Evolutionary conservation across 2,888 invertebrate species (phyloP), one percentile per base, ranked within the genome.

Genomic region (Lasioglossum zephyrum): DNA sequence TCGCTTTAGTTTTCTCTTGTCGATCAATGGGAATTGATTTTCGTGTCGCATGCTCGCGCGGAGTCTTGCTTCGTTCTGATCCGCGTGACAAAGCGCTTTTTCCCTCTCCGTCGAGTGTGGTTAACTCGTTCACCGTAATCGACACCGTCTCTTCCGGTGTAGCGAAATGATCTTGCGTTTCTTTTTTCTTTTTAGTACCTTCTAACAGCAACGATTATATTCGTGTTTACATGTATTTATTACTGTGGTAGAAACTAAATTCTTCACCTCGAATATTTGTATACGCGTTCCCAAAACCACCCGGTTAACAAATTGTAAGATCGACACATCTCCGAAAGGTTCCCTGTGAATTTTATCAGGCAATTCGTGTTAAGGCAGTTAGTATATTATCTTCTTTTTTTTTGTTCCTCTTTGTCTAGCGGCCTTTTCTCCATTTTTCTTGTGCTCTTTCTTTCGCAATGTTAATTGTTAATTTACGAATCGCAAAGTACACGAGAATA

Each of bases 281-380:
- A 16, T 63, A 69, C 69, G 36, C 69, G 39, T 69, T 69, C 39
- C 69, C 22, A 69, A 69, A 69, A 39, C 69, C 36, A 69, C 18
- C 69, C 69, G 66, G 39, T 36, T 39, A 69, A 69, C 69, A 69
- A 69, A 79, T 87, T 79, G 63, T 31, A 81, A 82, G 66, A 63
- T 73, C 74, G 72, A 78, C 86, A 83, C 77, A 63, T 77, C 49
- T 70, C 72, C 73, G 69, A 81, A 84, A 70, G 57, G 69, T 57
- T 73, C 70, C 69, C 77, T 44, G 53, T 66, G 69, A 79, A 82
- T 79, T 84, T 76, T 26, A 57, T 88, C 82, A 81, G 84, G 86
- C 84, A 88, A 88, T 82, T 73, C 69, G 84, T 86, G 84, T 90
- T 89, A 89, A 89, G 90, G 89, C 89, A 89, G 87, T 88, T 86